These are phyloP conservation scores for Oeneis ivallda DNA, from an alignment of 2,888 invertebrate genomes.

Conservation along the genomic window DNA sequence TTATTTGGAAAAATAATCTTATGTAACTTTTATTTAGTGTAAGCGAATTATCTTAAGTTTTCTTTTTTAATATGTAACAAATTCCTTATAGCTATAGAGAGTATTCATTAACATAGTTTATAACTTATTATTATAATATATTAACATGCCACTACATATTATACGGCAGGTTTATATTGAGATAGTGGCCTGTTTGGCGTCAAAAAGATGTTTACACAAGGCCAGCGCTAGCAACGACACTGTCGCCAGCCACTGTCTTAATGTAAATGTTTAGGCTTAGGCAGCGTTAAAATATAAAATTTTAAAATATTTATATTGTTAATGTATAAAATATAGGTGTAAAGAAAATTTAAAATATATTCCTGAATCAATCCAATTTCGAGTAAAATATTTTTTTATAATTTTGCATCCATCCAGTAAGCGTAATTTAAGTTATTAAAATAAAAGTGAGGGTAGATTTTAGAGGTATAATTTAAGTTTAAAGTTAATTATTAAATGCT, in stretches of 20 bases:
- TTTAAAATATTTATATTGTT: conserved; percentile 35
- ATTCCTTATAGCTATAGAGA: conserved; percentile 11
- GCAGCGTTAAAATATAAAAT: conserved; percentile 22
- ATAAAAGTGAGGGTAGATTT: conserved; percentile 12
- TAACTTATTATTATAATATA: conserved; percentile 17
- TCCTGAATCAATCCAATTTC: background rate
- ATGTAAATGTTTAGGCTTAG: conserved; percentile 3
- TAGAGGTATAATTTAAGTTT: conserved; percentile 5
- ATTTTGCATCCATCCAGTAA: conserved; percentile 13
- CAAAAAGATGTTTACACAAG: background rate
- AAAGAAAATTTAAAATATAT: conserved; percentile 25
- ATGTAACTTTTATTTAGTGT: conserved; percentile 11
- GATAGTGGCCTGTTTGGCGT: background rate
- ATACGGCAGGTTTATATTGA: background rate
- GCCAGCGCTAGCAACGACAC: background rate
- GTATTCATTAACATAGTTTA: conserved; percentile 18
- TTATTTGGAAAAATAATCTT: conserved; percentile 41
- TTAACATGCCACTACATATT: conserved; percentile 9
- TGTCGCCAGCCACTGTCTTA: background rate
- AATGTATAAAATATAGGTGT: conserved; percentile 29
- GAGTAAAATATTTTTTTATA: conserved; percentile 4
- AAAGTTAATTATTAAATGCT: background rate
- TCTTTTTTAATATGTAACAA: conserved; percentile 13
- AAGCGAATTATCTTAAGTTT: conserved; percentile 9
- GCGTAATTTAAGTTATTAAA: conserved; percentile 8